Evolutionary conservation across 2,888 invertebrate genomes (phyloP), one percentile per base, ranked within the genome.

Genomic region (Spisula solida): DNA sequence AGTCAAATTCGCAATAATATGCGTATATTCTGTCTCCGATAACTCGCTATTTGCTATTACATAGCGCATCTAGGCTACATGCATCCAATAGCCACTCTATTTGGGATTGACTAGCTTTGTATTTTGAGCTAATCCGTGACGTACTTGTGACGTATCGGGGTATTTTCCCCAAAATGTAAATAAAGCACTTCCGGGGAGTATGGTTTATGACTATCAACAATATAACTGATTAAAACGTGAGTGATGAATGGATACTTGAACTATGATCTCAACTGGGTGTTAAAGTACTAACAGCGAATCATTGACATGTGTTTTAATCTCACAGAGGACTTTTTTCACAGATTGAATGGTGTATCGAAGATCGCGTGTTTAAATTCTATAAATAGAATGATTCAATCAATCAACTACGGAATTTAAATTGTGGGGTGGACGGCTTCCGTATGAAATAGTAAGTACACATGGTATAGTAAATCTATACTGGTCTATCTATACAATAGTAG

Each of bases 121-220:
- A 70, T 29, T 70, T 70, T 8, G 31, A 5, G 12, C 20, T 75
- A 75, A 75, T 75, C 75, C 31, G n/a, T 82, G 82, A 82, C 66
- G 82, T 66, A 47, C 25, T 18, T 18, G n/a, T 90, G 88, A 90
- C 88, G 90, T 90, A 56, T 55, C 14, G 41, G 47, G 86, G 90
- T 88, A 81, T 78, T 88, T 88, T 75, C 90, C 90, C 87, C 66
- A 55, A 41, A 83, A 84, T 88, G 82, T 84, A 86, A 90, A 82
- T 82, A 82, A 81, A 88, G 81, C 82, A 25, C 86, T 66, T 66
- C 82, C 82, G 82, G 82, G 82, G 60, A 66, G 60, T 66, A 66
- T 66, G 12, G 5, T 12, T 51, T 25, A 25, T 25, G 60, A 25
- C 25, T 25, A 66, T 66, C 60, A 66, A 66, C 25, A 25, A 66